Evolutionary conservation across 30 jellyfish, hydroid and myxozoan species (phyloP).

Genomic region (Aurelia coerulea): DNA sequence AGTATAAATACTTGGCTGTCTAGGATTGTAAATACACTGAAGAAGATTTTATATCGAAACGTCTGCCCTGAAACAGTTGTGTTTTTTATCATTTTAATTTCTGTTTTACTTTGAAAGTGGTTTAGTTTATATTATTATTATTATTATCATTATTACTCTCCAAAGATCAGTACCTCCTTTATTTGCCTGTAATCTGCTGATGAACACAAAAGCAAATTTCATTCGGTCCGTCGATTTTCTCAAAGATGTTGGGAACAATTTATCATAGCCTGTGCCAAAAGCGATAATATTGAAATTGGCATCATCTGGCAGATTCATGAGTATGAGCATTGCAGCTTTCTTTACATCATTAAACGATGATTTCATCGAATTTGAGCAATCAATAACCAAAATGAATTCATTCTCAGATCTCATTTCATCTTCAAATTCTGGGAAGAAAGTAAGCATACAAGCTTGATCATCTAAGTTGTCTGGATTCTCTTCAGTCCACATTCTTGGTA

Average conservation of each 20-base stretch:
- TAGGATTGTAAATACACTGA: too few species aligned
- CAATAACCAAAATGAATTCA: slow-evolving; percentile 69
- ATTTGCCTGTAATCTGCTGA: slow-evolving; percentile 22
- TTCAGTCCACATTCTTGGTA: slow-evolving; percentile 91
- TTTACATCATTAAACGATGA: slow-evolving; percentile 47
- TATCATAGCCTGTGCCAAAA: slow-evolving; percentile 62
- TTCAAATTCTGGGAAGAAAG: slow-evolving; percentile 86
- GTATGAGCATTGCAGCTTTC: slow-evolving; percentile 66
- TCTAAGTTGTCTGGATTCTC: slow-evolving; percentile 65
- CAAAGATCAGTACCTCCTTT: slow-evolving; percentile 88
- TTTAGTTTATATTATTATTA: too few species aligned
- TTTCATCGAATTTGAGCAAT: slow-evolving; percentile 81
- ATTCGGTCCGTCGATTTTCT: not conserved
- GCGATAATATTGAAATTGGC: slow-evolving; percentile 55
- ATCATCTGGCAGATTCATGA: slow-evolving; percentile 52
- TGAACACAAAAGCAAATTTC: slow-evolving; percentile 13
- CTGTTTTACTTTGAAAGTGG: too few species aligned
- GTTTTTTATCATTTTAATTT: too few species aligned
- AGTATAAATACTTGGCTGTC: too few species aligned
- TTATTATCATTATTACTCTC: slow-evolving; percentile 18
- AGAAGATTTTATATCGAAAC: too few species aligned
- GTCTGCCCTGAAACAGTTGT: too few species aligned
- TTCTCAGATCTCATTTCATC: slow-evolving; percentile 7
- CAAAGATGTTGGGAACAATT: slow-evolving; percentile 32
- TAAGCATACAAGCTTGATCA: slow-evolving; percentile 94